Percentiles rank a stretch among this genome's conserved stretches.
These are phyloP conservation scores for Gymnarchus niloticus DNA, from an alignment of 2,113 vertebrate genomes.

Conservation along the genomic window DNA sequence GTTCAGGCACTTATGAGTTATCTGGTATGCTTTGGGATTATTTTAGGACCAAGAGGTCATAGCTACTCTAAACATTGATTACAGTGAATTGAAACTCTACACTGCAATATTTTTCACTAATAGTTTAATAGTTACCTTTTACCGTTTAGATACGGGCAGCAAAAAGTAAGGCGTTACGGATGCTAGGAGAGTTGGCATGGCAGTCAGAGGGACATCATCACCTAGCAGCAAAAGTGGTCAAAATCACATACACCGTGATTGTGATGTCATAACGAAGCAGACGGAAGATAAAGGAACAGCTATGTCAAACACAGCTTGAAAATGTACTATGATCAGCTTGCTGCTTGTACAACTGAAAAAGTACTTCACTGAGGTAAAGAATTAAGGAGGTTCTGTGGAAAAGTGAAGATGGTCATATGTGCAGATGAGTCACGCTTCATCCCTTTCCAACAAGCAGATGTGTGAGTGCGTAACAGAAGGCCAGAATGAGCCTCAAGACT, in stretches of 20 bases:
- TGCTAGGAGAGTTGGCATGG: neutral
- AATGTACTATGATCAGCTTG: no score
- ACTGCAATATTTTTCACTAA: neutral
- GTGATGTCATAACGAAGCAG: neutral
- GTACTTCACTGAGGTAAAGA: neutral
- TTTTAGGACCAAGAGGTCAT: neutral
- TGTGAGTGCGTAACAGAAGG: neutral
- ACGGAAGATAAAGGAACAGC: no score
- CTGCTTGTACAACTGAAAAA: neutral
- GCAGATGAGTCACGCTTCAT: neutral
- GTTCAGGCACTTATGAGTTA: neutral
- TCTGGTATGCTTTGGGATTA: neutral
- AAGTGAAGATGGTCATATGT: neutral
- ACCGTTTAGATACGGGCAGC: neutral
- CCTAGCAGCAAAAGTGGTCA: neutral
- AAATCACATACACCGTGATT: no score
- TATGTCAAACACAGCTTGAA: no score
- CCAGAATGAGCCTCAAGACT: neutral
- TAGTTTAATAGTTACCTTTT: no score
- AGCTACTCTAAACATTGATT: neutral
- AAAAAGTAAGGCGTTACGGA: neutral
- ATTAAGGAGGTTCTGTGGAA: neutral
- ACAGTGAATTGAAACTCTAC: neutral
- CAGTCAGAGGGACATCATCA: neutral
- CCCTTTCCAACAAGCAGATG: neutral